Evolutionary conservation across 2,113 vertebrate species (phyloP).

Genomic region (Colius striatus): DNA sequence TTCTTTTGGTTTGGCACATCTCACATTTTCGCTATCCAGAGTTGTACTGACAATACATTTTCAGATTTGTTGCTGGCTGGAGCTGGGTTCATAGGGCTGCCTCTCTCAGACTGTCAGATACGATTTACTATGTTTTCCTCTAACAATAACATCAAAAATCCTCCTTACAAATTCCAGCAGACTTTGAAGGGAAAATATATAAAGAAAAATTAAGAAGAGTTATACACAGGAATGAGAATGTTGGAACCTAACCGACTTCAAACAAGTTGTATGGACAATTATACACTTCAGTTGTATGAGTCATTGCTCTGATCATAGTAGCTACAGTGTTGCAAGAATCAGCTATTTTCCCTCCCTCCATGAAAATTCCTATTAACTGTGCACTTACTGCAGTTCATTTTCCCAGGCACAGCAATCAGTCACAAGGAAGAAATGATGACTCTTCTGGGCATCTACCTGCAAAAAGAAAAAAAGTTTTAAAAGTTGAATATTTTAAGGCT

Average conservation of each 20-base stretch:
- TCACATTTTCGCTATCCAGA: neutral
- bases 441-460: neutral
- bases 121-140: neutral
- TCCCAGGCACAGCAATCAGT: neutral
- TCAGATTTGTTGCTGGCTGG: neutral
- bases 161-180: neutral
- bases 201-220: neutral
- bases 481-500: neutral
- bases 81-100: neutral
- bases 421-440: neutral
- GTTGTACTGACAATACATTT: neutral
- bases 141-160: neutral
- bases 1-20: neutral
- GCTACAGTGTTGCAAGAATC: neutral
- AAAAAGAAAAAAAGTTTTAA: neutral
- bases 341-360: neutral
- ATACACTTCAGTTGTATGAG: neutral
- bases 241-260: neutral
- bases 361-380: neutral
- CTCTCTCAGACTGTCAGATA: neutral
- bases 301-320: neutral
- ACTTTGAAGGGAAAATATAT: neutral
- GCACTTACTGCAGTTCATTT: neutral
- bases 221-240: neutral
- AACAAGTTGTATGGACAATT: slow-evolving; percentile 15